These are phyloP conservation scores for Urocitellus parryii DNA, from an alignment of 2,113 vertebrate species.

Conservation along the genomic window DNA sequence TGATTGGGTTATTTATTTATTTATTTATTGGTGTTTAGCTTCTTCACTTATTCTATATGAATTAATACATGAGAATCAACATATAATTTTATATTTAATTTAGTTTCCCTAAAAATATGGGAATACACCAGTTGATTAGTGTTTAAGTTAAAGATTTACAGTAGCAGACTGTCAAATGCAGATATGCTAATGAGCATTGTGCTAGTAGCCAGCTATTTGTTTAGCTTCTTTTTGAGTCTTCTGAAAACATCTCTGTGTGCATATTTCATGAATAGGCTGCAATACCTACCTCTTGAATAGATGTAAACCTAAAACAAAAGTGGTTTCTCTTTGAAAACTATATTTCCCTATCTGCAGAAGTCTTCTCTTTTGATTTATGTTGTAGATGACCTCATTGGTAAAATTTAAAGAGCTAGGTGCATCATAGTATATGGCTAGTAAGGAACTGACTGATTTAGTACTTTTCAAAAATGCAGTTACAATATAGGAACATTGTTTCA, in stretches of 20 bases:
- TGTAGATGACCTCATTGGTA: background rate
- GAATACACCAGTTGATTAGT: background rate
- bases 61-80: background rate
- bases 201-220: background rate
- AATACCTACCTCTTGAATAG: background rate
- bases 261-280: background rate
- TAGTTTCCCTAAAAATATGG: constrained; percentile 2
- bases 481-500: background rate
- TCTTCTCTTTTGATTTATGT: background rate
- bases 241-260: background rate
- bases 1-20: no score
- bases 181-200: background rate
- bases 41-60: background rate
- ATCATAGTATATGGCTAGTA: background rate
- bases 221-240: background rate
- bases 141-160: background rate
- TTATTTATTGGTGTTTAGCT: no score
- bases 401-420: background rate
- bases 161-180: background rate
- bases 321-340: constrained; percentile 34
- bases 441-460: background rate
- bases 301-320: background rate
- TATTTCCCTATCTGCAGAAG: background rate
- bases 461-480: background rate
- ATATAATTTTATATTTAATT: constrained; percentile 46